Base-by-base conservation (phyloP, 2,888 invertebrate genomes). In the Operophtera brumata region DNA sequence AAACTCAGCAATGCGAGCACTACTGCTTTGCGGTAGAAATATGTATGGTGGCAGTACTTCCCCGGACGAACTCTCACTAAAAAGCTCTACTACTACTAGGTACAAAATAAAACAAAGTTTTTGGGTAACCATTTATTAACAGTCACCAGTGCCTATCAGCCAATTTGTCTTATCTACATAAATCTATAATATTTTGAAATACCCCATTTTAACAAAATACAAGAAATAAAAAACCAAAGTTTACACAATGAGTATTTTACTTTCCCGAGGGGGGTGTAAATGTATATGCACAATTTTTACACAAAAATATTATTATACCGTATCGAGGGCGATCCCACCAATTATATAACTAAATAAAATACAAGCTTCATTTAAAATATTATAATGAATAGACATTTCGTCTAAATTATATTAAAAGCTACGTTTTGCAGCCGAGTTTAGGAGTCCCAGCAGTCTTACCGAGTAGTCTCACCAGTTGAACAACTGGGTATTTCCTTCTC, bases 161-260 rank as follows among this genome's bases (percentile, higher is more conserved):
- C 70, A 71, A 69, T 65, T 72, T 70, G 66, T 72, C 69, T 70
- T 72, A 61, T 59, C 66, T 71, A 70, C 66, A 64, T 66, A 63
- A n/a, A 52, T 53, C 47, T 47, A 62, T 34, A 57, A 57, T 57
- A 56, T 47, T 39, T 40, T 63, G 60, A 57, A 64, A 56, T 65
- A 61, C 54, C 66, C 65, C 53, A 30, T 53, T 53, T 36, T 50
- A 61, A 60, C 60, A 49, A 57, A 37, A 37, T 1, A 48, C 57
- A 54, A 61, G 52, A 61, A 56, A 55, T 55, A 51, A 53, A 59
- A 61, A 59, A 61, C 55, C 54, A 47, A 34, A 34, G 48, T 57
- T 34, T 48, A 26, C 14, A 37, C 46, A 47, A 50, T 45, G 56
- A 53, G 53, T 44, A 57, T 44, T 61, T 47, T 26, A 36, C 40